Percentiles rank a stretch among this genome's conserved stretches.
phyloP scores from a whole-genome alignment of 1,140 invertebrate genomes.

The Nasonia giraulti region DNA sequence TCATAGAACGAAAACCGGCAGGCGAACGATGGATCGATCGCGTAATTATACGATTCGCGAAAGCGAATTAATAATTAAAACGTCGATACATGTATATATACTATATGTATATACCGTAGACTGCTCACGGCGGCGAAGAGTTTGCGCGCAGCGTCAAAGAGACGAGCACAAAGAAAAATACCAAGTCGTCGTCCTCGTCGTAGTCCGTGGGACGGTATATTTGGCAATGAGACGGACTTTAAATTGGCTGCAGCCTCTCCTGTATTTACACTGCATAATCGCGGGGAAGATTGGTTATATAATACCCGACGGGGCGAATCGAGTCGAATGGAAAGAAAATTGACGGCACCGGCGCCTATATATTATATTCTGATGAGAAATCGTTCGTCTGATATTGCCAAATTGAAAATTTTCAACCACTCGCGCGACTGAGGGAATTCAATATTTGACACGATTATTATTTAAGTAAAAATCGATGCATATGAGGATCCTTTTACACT shows the following conservation, averaged over 20 bases:
- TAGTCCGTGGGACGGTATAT: neutral
- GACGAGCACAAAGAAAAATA: neutral
- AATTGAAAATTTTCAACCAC: neutral
- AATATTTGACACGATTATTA: too few relatives aligned
- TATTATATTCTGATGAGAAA: too few relatives aligned
- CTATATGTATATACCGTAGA: neutral
- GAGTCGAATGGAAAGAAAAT: neutral
- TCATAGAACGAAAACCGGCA: too few relatives aligned
- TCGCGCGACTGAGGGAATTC: too few relatives aligned
- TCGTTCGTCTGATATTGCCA: slow-evolving; percentile 2
- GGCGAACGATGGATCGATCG: too few relatives aligned
- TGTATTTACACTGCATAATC: slow-evolving; percentile 43
- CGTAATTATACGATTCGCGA: too few relatives aligned
- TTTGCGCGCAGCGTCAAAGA: neutral
- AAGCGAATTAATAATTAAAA: neutral
- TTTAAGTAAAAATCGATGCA: too few relatives aligned
- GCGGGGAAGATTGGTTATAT: slow-evolving; percentile 28
- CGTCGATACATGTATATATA: too few relatives aligned
- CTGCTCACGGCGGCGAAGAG: neutral
- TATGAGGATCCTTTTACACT: too few relatives aligned
- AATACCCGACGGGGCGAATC: neutral
- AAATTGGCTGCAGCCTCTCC: slow-evolving; percentile 16
- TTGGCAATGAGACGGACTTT: slow-evolving; percentile 28
- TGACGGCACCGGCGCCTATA: neutral
- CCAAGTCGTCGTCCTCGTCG: neutral